These are phyloP conservation scores for Pocillopora verrucosa DNA, from an alignment of 64 coral and sea anemone genomes.

Conservation along the genomic window DNA sequence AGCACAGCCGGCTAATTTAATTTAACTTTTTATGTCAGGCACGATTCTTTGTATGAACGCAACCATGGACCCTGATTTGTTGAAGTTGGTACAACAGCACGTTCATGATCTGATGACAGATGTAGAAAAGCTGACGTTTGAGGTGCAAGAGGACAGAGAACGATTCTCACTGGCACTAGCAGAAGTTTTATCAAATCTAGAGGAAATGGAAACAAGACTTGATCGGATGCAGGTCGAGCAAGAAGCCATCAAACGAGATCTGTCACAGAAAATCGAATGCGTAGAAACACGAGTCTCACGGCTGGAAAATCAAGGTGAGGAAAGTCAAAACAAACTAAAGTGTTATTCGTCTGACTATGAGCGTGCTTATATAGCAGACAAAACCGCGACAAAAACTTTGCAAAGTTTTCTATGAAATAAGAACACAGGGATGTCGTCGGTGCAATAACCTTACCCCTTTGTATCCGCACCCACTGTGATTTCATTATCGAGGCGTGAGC, in stretches of 20 bases:
- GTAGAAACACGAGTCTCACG: background rate
- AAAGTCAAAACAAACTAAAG: background rate
- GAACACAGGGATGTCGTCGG: no score
- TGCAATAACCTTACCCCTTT: no score
- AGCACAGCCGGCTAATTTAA: background rate
- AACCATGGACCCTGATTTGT: background rate
- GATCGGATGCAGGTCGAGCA: background rate
- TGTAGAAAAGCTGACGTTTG: constrained; percentile 31
- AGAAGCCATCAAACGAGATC: background rate
- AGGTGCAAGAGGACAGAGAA: background rate
- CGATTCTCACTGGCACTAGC: background rate
- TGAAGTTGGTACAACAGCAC: constrained; percentile 21
- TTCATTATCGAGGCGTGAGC: no score
- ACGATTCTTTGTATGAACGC: background rate
- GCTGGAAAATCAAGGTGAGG: background rate
- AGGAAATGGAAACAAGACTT: constrained; percentile 4
- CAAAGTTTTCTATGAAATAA: no score
- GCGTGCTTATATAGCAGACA: no score
- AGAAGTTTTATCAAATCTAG: background rate
- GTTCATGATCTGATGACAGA: background rate
- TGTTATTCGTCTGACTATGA: background rate
- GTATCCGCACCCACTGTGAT: no score
- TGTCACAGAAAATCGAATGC: background rate
- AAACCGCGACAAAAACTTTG: no score
- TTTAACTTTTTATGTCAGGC: background rate